Base-by-base conservation (phyloP, 2,113 vertebrate species). In the Nicator chloris region DNA sequence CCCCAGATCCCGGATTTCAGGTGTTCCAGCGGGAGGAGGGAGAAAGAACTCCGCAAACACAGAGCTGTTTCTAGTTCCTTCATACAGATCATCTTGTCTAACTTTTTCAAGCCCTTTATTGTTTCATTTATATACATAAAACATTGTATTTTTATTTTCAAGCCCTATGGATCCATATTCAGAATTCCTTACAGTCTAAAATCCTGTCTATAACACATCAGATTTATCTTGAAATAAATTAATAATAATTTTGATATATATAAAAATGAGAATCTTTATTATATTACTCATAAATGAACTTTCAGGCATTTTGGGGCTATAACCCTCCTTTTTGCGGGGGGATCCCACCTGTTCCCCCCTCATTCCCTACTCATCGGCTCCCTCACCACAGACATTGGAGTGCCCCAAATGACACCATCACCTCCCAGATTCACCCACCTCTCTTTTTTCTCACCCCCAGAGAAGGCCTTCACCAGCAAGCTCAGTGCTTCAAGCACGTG, bases 281-380 rank as follows among this genome's bases (percentile, higher is more conserved):
- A 1, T 33, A 27, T 57, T 15, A 33, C 31, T 13, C 26, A 50
- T 8, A 31, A 42, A 59, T 31, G 0, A 76, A 8, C 37, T 68
- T 42, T 35, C 16, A 27, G 21, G 37, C 26, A 26, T 42, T 76
- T 86, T 26, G 13, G 26, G 51, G 42, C 10, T 50, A 21, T 21
- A 26, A 21, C 15, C 4, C 50, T 16, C 12, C 8, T n/a, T 40
- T 57, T 21, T 4, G 0, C n/a, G n/a, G 7, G 13, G 21, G 16
- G 5, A 39, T 14, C 10, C 2, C 1, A 0, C 12, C 9, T 73
- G 8, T 56, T 42, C 5, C 16, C 16, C 13, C 35, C 8, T 66
- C 42, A 24, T 40, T 39, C 13, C 15, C 6, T 42, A 33, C 28
- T 64, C 54, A 42, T 21, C 4, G 1, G 21, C 17, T 53, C 13